These are phyloP conservation scores for Cirrhinus molitorella DNA, from an alignment of 2,797 vertebrate species.

Conservation along the genomic window DNA sequence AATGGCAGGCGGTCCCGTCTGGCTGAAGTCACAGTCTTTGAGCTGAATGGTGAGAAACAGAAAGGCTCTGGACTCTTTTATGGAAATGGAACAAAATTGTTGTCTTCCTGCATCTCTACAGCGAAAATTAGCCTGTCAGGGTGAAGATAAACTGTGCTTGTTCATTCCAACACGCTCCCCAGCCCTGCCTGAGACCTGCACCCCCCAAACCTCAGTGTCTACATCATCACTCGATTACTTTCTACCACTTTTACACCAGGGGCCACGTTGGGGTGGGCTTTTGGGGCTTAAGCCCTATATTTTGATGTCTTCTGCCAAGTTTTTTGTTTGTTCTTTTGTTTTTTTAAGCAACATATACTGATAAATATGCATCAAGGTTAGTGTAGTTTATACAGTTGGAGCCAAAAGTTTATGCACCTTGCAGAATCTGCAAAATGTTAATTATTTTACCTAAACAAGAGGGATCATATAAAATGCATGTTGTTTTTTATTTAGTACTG, in stretches of 20 bases:
- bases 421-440: too few relatives aligned
- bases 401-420: too few relatives aligned
- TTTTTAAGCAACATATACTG: background rate
- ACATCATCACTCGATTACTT: constrained; percentile 55
- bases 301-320: background rate
- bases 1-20: constrained; percentile 52
- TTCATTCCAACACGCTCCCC: constrained; percentile 77
- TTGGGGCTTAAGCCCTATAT: background rate
- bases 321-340: background rate
- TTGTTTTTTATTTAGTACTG: too few relatives aligned
- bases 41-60: constrained; percentile 77
- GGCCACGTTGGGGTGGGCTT: background rate
- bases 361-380: background rate
- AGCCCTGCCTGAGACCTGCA: background rate
- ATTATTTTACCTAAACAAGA: too few relatives aligned
- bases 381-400: background rate
- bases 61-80: constrained; percentile 89
- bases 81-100: constrained; percentile 92
- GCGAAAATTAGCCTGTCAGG: constrained; percentile 85
- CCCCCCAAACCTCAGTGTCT: constrained; percentile 36
- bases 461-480: too few relatives aligned
- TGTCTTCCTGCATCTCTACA: constrained; percentile 89
- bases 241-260: constrained; percentile 47
- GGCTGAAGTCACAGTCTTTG: constrained; percentile 56
- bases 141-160: constrained; percentile 78